Evolutionary conservation across 2,888 invertebrate genomes (phyloP), one percentile per base, ranked within the genome.

Genomic region (Heliconius ethilla): DNA sequence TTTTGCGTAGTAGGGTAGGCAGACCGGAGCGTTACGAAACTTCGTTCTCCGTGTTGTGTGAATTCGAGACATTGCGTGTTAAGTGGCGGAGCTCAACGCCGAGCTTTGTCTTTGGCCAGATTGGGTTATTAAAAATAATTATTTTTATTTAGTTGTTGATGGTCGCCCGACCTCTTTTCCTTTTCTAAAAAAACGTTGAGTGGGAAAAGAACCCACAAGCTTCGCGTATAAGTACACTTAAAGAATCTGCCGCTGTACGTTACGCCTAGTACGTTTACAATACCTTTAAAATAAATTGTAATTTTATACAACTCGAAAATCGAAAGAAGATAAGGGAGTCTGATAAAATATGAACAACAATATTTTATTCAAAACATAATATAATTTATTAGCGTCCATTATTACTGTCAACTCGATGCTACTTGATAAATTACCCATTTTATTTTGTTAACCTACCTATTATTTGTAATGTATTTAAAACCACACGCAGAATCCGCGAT

Each of bases 331-430:
- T 62, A 62, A 62, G 62, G 25, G 13, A 62, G 9, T 2, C 11
- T 62, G 37, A n/a, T 37, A 37, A 67, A 67, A 67, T 25, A 67
- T 67, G 22, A n/a, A 4, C 4, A 37, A 11, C 37, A 9, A 67
- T 67, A n/a, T 67, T 40, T 67, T 67, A 67, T n/a, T 40, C n/a
- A 13, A 40, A 40, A 67, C 40, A 40, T 67, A n/a, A 67, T 25
- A 67, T n/a, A 25, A 62, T 62, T 62, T 62, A 67, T 13, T 13
- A 25, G 11, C 10, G 22, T 67, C 40, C n/a, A 10, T 67, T 67
- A 40, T 67, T 11, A 9, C n/a, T 67, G 40, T 67, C 40, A 40
- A 67, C 33, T 40, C n/a, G 40, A 67, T 67, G 13, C 13, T 13
- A 37, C 29, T 37, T 67, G 67, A 67, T 37, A 67, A 67, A 67